Conservation (phyloP, 2,797 vertebrate species). For the Alcedo atthis region DNA sequence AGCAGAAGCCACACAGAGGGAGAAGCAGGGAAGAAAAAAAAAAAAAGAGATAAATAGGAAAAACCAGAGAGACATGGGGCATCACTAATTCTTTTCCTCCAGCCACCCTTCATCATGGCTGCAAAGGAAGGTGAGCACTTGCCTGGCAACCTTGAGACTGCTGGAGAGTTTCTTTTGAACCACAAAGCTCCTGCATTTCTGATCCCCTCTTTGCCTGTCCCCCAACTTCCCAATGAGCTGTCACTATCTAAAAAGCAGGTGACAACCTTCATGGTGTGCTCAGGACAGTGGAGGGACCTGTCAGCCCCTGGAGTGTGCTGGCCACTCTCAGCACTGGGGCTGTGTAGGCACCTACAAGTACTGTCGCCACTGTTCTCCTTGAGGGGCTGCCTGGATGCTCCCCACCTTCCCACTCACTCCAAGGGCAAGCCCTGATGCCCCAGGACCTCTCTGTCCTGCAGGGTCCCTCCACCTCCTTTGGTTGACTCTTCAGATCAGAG, state of each 20-base stretch:
- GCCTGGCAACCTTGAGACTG: neutral
- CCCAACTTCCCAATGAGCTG: neutral
- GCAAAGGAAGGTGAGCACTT: neutral
- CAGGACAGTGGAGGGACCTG: rapidly evolving
- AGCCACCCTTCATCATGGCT: rapidly evolving
- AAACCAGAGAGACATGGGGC: neutral
- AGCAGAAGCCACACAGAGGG: neutral
- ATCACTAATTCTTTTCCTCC: neutral
- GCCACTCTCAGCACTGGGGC: neutral
- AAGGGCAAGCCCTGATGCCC: neutral
- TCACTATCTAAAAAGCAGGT: neutral
- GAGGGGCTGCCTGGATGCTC: neutral
- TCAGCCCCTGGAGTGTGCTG: rapidly evolving
- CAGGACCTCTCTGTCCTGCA: neutral
- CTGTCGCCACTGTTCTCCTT: neutral
- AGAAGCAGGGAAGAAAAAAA: neutral
- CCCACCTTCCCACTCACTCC: neutral
- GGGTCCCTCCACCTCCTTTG: rapidly evolving
- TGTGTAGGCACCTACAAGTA: neutral
- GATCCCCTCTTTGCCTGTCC: neutral
- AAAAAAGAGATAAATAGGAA: neutral
- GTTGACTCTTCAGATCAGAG: neutral
- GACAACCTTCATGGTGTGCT: neutral
- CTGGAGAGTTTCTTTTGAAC: neutral
- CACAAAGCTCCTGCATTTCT: neutral